Conservation (phyloP, 1,140 invertebrate species). For the Brachionus rotundiformis region DNA sequence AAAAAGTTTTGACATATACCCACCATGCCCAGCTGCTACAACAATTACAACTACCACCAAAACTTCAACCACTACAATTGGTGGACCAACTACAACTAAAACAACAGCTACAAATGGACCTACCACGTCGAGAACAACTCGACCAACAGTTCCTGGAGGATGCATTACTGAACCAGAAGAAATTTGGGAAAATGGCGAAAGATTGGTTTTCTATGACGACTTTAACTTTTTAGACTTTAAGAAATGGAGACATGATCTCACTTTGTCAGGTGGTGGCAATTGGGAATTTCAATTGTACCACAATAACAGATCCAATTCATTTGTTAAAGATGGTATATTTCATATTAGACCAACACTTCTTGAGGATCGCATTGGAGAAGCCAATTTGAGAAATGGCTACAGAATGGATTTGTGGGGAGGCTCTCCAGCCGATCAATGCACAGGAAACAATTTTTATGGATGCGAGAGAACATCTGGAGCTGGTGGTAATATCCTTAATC, state of each 20-base stretch:
- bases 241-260: conserved; percentile 72
- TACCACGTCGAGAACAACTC: background rate
- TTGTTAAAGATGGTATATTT: conserved; percentile 67
- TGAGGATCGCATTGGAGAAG: conserved; percentile 1
- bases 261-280: conserved; percentile 71
- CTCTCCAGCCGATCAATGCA: conserved; percentile 56
- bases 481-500: conserved; percentile 65
- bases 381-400: conserved; percentile 9
- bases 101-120: background rate
- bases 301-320: conserved; percentile 68
- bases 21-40: conserved; percentile 14
- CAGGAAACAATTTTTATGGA: conserved; percentile 56
- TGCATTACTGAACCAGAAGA: background rate
- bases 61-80: background rate
- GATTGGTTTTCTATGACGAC: conserved; percentile 72
- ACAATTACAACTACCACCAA: background rate
- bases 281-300: conserved; percentile 75
- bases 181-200: conserved; percentile 27
- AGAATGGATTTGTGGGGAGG: conserved; percentile 34
- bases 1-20: conserved; percentile 18
- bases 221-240: conserved; percentile 69
- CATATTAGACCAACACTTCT: conserved; percentile 64
- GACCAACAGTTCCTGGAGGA: background rate
- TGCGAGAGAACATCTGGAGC: conserved; percentile 55
- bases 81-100: background rate